Evolutionary conservation across 1,140 invertebrate species (phyloP).

Genomic region (Drosophila truncata): DNA sequence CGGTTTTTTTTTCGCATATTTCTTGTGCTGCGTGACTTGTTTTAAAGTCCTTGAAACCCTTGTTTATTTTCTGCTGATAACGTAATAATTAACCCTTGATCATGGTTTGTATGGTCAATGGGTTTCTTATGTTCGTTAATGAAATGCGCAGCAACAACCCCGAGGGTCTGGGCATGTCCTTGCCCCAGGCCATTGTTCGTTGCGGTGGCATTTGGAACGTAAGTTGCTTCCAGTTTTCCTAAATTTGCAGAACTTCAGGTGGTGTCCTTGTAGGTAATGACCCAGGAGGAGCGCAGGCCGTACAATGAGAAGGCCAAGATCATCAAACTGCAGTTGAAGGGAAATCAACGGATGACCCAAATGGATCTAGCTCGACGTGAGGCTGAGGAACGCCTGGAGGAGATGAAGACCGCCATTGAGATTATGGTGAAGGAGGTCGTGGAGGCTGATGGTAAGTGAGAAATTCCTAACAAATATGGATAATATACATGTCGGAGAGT

Average conservation of each 20-base stretch:
- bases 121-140: conserved; percentile 51
- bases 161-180: neutral
- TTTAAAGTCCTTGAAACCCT: neutral
- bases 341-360: neutral
- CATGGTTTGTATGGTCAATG: no score
- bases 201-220: conserved; percentile 46
- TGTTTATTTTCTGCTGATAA: no score
- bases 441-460: conserved; percentile 39
- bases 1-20: neutral
- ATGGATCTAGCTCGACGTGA: conserved; percentile 36
- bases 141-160: conserved; percentile 24
- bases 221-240: neutral
- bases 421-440: conserved; percentile 34
- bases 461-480: no score
- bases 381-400: neutral
- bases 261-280: conserved; percentile 35
- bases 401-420: conserved; percentile 60
- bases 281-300: conserved; percentile 29
- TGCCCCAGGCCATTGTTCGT: conserved; percentile 13
- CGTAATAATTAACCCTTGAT: no score
- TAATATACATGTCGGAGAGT: no score
- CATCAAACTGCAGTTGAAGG: neutral
- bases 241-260: no score
- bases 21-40: neutral
- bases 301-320: conserved; percentile 37